phyloP scores from a whole-genome alignment of 1,140 invertebrate species.

The Pinna nobilis region DNA sequence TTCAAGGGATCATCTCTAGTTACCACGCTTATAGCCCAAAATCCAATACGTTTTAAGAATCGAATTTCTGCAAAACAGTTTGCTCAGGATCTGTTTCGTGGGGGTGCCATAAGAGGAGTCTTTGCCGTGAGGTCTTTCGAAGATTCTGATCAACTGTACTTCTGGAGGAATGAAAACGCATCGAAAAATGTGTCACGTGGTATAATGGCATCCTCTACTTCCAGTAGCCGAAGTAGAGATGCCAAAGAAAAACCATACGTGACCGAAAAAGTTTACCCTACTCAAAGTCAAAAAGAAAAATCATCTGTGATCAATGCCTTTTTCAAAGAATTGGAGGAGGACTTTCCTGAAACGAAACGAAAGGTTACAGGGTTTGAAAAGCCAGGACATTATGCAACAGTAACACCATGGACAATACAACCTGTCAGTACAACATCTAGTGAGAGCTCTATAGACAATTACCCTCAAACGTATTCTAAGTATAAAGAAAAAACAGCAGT shows the following conservation, averaged over 20 bases:
- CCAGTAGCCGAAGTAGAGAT: background rate
- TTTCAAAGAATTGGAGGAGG: constrained; percentile 41
- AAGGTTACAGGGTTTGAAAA: constrained; percentile 7
- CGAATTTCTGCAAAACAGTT: constrained; percentile 61
- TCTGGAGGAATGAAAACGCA: constrained; percentile 61
- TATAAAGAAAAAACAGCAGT: constrained; percentile 41
- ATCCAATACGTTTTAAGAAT: constrained; percentile 54
- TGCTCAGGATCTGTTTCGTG: constrained; percentile 59
- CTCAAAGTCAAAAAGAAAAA: constrained; percentile 16
- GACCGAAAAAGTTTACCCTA: background rate
- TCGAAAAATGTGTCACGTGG: constrained; percentile 7
- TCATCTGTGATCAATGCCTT: constrained; percentile 35
- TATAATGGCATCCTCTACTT: constrained; percentile 52
- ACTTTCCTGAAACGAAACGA: constrained; percentile 32
- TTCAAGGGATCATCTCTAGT: constrained; percentile 66
- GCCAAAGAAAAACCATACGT: background rate
- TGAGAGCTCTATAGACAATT: constrained; percentile 58
- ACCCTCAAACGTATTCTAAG: constrained; percentile 48
- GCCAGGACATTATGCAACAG: constrained; percentile 20
- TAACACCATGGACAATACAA: constrained; percentile 43
- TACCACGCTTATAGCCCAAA: constrained; percentile 56
- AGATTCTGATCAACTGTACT: constrained; percentile 66
- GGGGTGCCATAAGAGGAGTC: constrained; percentile 63
- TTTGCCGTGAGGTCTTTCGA: constrained; percentile 62
- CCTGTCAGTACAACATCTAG: constrained; percentile 54